Conservation (phyloP, 1,140 invertebrate species). For the Hormaphis cornu region DNA sequence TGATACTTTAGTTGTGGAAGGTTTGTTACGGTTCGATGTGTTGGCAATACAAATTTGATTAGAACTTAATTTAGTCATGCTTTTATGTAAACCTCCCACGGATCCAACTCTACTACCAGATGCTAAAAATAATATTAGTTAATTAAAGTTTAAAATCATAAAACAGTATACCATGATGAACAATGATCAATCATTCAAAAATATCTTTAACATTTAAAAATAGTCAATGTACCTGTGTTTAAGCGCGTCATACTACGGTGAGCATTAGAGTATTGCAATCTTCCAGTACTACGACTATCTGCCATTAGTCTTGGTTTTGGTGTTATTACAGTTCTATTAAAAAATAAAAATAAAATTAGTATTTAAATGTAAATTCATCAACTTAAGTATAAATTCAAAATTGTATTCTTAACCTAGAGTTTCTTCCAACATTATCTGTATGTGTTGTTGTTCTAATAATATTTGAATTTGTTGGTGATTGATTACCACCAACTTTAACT, state of each 20-base stretch:
- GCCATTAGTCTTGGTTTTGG: constrained; percentile 41
- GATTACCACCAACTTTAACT: constrained; percentile 56
- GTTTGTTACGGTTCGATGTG: constrained; percentile 39
- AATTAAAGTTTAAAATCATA: background rate
- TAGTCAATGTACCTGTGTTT: constrained; percentile 47
- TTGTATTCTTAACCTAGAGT: background rate
- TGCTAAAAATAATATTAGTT: constrained; percentile 40
- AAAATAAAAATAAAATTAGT: too few relatives aligned
- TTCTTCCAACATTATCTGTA: constrained; percentile 7
- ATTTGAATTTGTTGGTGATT: constrained; percentile 11
- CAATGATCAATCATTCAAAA: background rate
- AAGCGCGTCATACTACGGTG: constrained; percentile 64
- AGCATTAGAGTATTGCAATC: constrained; percentile 55
- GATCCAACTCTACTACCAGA: constrained; percentile 48
- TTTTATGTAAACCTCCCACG: constrained; percentile 66
- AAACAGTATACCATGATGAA: background rate
- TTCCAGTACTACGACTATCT: constrained; percentile 58
- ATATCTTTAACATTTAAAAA: background rate
- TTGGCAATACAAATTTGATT: constrained; percentile 55
- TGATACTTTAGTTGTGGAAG: constrained; percentile 41
- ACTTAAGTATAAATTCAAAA: too few relatives aligned
- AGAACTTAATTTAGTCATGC: constrained; percentile 67
- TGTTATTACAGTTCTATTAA: constrained; percentile 37
- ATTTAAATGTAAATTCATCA: too few relatives aligned
- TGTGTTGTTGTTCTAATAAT: constrained; percentile 25